Percentiles rank a stretch among this genome's conserved stretches.
These are phyloP conservation scores for Platanista minor DNA, from an alignment of 2,113 vertebrate genomes.

Conservation along the genomic window DNA sequence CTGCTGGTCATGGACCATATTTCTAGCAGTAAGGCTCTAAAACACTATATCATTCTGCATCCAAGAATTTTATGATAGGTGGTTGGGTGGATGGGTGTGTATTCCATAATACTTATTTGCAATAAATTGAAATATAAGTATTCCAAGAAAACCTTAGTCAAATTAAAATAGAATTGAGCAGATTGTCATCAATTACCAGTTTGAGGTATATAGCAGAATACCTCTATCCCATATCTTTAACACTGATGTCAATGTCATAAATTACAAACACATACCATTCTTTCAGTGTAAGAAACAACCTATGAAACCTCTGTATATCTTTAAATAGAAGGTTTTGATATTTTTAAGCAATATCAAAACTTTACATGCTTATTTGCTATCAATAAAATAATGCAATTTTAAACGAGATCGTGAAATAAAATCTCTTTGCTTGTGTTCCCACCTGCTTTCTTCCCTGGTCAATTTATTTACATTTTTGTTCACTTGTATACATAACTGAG, in stretches of 20 bases:
- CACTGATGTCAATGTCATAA: not conserved
- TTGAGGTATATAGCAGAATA: not conserved
- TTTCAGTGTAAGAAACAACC: not conserved
- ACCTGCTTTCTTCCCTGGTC: not conserved
- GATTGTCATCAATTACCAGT: not conserved
- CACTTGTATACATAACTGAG: not conserved
- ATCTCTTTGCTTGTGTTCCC: not conserved
- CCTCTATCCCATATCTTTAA: not conserved
- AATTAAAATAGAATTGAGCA: not conserved
- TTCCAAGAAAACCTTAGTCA: not conserved
- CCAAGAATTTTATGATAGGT: not conserved
- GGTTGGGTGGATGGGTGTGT: not conserved
- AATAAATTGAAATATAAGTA: not conserved
- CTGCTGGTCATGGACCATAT: fast-evolving
- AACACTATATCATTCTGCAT: not conserved
- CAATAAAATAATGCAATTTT: not conserved
- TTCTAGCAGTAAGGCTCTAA: not conserved
- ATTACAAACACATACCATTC: not conserved
- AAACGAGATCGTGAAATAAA: not conserved
- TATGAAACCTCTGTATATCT: not conserved
- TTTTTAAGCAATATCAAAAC: not conserved
- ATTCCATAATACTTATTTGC: not conserved
- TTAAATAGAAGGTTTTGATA: not conserved
- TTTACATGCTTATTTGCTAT: not conserved
- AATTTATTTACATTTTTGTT: not conserved